Evolutionary conservation across 2,888 invertebrate genomes (phyloP).

Genomic region (Heliconius charithonia): DNA sequence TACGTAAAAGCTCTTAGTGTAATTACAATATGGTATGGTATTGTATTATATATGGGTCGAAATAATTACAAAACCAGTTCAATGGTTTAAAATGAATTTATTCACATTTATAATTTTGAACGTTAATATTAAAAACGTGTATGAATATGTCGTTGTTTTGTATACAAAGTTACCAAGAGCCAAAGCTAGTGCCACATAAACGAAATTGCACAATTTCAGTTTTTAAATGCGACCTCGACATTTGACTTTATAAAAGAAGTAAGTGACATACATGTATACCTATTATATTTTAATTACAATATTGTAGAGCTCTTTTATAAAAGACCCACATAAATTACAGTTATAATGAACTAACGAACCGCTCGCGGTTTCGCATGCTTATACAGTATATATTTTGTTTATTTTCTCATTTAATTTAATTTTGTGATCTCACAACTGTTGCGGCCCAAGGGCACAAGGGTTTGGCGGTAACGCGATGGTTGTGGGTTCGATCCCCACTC

Average conservation of each 20-base stretch:
- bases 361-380: no score
- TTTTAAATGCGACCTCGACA: background rate
- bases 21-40: slow-evolving; percentile 1
- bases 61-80: background rate
- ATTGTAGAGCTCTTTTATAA: background rate
- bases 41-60: slow-evolving; percentile 3
- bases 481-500: no score
- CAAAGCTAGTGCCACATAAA: background rate
- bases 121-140: background rate
- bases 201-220: background rate
- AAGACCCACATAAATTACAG: background rate
- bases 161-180: background rate
- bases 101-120: slow-evolving; percentile 9
- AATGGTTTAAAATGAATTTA: background rate
- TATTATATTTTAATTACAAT: background rate
- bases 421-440: no score
- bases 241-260: background rate
- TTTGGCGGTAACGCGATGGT: no score
- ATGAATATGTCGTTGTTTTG: background rate
- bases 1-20: slow-evolving; percentile 14
- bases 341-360: no score
- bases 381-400: no score
- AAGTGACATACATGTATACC: background rate
- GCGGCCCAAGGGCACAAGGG: no score
- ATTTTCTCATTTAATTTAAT: no score